Conservation (phyloP, 2,113 vertebrate genomes). For the Pyrgilauda ruficollis region DNA sequence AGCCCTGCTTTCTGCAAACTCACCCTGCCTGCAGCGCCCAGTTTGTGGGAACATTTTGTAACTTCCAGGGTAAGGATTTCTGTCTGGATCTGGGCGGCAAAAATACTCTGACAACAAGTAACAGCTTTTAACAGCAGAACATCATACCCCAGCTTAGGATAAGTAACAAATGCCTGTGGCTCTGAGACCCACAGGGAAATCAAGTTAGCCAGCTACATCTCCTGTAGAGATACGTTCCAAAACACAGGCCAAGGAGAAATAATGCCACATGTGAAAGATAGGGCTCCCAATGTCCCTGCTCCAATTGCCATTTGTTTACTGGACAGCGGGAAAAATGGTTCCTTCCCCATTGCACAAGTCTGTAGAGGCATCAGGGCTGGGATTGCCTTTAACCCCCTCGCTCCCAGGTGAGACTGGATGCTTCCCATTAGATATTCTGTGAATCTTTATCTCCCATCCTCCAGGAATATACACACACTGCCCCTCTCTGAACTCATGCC, state of each 20-base stretch:
- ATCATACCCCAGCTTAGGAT: neutral
- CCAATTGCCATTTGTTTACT: neutral
- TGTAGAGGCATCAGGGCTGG: neutral
- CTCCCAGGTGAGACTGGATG: neutral
- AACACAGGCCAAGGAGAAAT: neutral
- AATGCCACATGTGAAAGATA: neutral
- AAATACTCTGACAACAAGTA: neutral
- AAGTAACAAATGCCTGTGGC: neutral
- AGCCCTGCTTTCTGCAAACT: neutral
- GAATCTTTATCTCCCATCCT: accelerated
- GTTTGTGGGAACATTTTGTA: neutral
- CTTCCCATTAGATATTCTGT: neutral
- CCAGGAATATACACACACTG: neutral
- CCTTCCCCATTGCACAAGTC: neutral
- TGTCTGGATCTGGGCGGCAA: neutral
- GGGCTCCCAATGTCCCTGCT: neutral
- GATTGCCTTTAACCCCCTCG: neutral
- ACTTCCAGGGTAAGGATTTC: neutral
- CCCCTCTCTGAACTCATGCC: neutral
- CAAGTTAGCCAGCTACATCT: neutral
- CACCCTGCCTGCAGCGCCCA: neutral
- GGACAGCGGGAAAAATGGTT: neutral
- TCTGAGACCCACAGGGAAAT: neutral
- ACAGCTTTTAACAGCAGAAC: neutral
- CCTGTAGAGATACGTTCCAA: neutral